Evolutionary conservation across 2,797 vertebrate genomes (phyloP), one percentile per base, ranked within the genome.

Genomic region (Malurus splendens): DNA sequence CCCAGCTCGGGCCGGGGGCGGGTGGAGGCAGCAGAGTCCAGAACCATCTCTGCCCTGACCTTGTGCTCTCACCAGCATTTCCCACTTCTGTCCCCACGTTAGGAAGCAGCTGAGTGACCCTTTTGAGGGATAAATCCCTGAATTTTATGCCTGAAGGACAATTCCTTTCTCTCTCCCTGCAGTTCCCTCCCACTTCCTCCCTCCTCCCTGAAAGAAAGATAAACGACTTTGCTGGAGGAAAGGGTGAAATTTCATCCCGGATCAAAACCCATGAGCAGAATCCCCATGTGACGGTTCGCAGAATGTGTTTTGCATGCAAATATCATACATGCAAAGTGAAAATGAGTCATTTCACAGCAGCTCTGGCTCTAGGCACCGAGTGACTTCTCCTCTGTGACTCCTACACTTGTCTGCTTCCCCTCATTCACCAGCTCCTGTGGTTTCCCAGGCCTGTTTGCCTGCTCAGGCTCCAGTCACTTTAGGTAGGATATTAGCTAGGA

Each of bases 171-270:
- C 52, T 87, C 42, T 59, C 80, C 22, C 77, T 32, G 10, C 56
- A 60, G 42, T 57, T 87, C 60, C 80, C 87, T 90, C 93, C 89
- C 61, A 91, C 72, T 91, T 94, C 92, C 93, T 95, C 93, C 62
- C 85, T 92, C 82, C 77, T 94, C 90, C 92, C 92, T 47, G 80
- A 92, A 93, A 95, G 88, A 90, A 92, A 94, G 90, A 94, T 68
- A 82, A 90, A 95, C 3, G 92, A 94, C 93, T 95, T 95, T 94
- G 92, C 94, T 92, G 90, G 87, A 93, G 93, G 93, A 95, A 95
- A 95, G 92, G 92, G 94, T 95, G 93, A 93, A 94, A 94, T 95
- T 93, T 95, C 94, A 95, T 95, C 95, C 94, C 0, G 0, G 92
- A 95, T 95, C 94, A 93, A 95, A 95, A 33, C 82, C 82, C 82